Conservation (phyloP, 2,113 vertebrate species). For the Neopipo cinnamomea region DNA sequence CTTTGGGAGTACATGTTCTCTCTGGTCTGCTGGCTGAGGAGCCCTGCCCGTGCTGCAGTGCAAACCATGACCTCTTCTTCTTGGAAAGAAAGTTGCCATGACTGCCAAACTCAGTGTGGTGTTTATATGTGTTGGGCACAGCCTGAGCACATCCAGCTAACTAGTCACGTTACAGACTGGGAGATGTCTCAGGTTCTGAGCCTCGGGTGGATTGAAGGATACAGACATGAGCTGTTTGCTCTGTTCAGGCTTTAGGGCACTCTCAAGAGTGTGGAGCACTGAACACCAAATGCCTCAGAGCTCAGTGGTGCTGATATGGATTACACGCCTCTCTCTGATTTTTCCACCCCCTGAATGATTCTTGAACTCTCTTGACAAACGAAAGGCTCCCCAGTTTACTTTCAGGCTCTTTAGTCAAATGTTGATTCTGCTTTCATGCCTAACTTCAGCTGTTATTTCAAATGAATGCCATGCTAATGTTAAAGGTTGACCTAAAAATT, state of each 20-base stretch:
- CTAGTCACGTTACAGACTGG: fast-evolving
- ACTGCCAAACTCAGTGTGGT: not conserved
- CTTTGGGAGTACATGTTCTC: not conserved
- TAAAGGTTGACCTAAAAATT: not conserved
- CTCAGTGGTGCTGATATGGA: not conserved
- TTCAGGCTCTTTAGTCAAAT: not conserved
- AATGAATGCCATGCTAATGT: not conserved
- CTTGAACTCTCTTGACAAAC: not conserved
- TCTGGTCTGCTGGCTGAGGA: not conserved
- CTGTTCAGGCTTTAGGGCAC: not conserved
- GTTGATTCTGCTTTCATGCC: not conserved
- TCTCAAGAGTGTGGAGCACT: not conserved
- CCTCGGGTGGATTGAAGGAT: not conserved
- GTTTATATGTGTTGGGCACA: not conserved
- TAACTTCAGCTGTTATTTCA: not conserved
- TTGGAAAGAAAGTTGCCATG: not conserved
- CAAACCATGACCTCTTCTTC: not conserved
- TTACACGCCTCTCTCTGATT: fast-evolving
- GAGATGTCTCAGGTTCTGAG: not conserved
- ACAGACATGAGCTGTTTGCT: not conserved
- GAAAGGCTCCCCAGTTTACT: not conserved
- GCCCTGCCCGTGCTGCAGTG: not conserved
- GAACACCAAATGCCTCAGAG: not conserved
- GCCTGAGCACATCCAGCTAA: not conserved
- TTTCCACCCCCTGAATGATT: fast-evolving